These are phyloP conservation scores for Idaea dimidiata DNA, from an alignment of 2,888 invertebrate species.

Conservation along the genomic window DNA sequence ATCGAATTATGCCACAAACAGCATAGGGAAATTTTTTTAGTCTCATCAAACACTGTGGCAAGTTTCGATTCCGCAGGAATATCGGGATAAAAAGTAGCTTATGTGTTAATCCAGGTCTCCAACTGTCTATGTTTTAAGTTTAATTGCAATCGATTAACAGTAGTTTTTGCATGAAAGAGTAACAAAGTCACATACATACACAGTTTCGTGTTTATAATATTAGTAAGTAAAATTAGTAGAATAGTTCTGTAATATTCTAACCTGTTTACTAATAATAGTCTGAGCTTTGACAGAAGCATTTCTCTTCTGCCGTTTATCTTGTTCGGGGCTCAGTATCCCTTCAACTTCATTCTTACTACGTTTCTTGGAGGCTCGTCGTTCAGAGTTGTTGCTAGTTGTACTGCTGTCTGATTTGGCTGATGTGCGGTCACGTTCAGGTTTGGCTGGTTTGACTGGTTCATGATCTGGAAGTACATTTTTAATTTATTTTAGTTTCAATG, in stretches of 20 bases:
- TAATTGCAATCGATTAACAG: too few species aligned
- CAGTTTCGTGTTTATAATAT: too few species aligned
- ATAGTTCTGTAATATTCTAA: slow-evolving; percentile 19
- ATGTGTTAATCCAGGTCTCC: too few species aligned
- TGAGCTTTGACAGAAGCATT: slow-evolving; percentile 71
- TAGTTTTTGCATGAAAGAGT: too few species aligned
- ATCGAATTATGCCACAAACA: too few species aligned
- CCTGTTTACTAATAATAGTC: slow-evolving; percentile 69
- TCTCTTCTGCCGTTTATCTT: slow-evolving; percentile 65
- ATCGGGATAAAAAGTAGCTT: too few species aligned
- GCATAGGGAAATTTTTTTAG: too few species aligned
- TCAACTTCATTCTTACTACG: slow-evolving; percentile 70
- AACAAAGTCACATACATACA: too few species aligned
- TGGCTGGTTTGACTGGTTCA: slow-evolving; percentile 40
- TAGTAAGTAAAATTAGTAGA: too few species aligned
- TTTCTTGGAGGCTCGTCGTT: slow-evolving; percentile 53
- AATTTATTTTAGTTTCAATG: slow-evolving; percentile 7
- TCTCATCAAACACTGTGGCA: too few species aligned
- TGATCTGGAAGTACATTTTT: slow-evolving; percentile 10
- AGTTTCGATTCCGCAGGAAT: too few species aligned
- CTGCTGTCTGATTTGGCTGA: slow-evolving; percentile 30
- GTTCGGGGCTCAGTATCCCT: slow-evolving; percentile 61
- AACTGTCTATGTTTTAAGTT: too few species aligned
- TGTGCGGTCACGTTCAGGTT: slow-evolving; percentile 24
- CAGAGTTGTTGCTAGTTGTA: slow-evolving; percentile 37